Base-by-base conservation (phyloP, 2,888 invertebrate genomes). In the Magallana nippona region DNA sequence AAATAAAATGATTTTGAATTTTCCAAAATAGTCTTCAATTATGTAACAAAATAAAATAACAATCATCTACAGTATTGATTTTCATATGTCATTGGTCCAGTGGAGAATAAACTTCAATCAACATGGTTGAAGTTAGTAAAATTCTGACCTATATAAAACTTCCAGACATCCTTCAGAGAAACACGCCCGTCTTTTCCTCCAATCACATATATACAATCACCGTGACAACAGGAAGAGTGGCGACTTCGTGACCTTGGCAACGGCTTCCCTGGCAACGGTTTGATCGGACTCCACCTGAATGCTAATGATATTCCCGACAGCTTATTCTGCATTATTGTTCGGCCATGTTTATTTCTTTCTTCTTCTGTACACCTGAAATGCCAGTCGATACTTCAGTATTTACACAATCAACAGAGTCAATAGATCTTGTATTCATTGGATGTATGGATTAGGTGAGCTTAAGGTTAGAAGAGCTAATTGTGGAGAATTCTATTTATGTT, bases 121-220 rank as follows among this genome's bases (percentile, higher is more conserved):
- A 44, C 5, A 44, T 0, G 44, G 5, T 44, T 8, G 8, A 44
- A 8, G 8, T 8, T 8, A 0, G 44, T 0, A 55, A 55, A 5
- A 19, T 15, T 85, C 87, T 85, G 86, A 93, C 93, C 89, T 62
- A 91, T 80, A 84, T 92, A 85, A 84, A 90, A 97, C 91, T 96
- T 96, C 97, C 98, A 98, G 93, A 98, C 96, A 95, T 98, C 98
- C 93, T 96, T 96, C 85, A 97, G 95, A 3, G 97, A 97, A 89
- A 97, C 95, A 91, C 96, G 96, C 27, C 97, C 96, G 93, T 97
- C 97, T 79, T 97, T 95, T n/a, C 98, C 97, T 17, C 97, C 97
- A 89, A 97, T 95, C 88, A 98, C 95, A 94, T 97, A 98, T 87
- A 98, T 96, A 94, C 96, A 95, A n/a, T 96, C 96, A 78, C 96